A percentile compares a stretch with the other conserved stretches of the same genome.
These are phyloP conservation scores for Ia io DNA, from an alignment of 2,113 vertebrate species.

Conservation along the genomic window DNA sequence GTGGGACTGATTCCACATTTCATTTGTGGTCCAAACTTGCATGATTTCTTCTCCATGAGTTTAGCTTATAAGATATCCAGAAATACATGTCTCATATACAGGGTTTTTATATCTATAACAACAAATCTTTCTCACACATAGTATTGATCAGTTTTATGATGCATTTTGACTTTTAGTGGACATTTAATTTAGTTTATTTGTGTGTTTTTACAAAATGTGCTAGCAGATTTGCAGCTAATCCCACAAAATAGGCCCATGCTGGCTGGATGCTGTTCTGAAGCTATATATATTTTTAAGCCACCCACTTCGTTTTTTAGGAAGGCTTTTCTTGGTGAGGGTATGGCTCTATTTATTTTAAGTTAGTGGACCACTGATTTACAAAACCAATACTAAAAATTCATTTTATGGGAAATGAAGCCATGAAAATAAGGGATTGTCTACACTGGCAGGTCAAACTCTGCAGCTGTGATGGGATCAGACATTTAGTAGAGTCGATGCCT, in stretches of 20 bases:
- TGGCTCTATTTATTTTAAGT: not conserved
- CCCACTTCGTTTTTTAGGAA: slow-evolving; percentile 2
- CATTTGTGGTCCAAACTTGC: not conserved
- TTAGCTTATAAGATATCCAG: not conserved
- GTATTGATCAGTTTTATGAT: slow-evolving; percentile 23
- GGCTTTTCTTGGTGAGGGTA: not conserved
- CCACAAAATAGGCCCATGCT: not conserved
- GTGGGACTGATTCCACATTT: not conserved
- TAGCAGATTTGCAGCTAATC: not conserved
- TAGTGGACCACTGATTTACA: not conserved
- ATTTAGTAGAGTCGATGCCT: not conserved
- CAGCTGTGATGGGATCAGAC: not conserved
- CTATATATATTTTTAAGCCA: not conserved
- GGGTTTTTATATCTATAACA: not conserved
- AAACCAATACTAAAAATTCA: not conserved
- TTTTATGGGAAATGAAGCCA: not conserved
- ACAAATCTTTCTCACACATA: not conserved
- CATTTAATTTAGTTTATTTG: slow-evolving; percentile 31
- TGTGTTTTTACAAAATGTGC: not conserved
- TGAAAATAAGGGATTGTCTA: not conserved
- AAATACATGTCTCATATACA: not conserved
- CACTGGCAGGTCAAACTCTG: not conserved
- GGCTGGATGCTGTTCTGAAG: not conserved
- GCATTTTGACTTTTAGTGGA: slow-evolving; percentile 39
- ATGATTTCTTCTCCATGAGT: not conserved